These are phyloP conservation scores for Gandaritis pyraliata DNA, from an alignment of 2,888 invertebrate species.

Conservation along the genomic window DNA sequence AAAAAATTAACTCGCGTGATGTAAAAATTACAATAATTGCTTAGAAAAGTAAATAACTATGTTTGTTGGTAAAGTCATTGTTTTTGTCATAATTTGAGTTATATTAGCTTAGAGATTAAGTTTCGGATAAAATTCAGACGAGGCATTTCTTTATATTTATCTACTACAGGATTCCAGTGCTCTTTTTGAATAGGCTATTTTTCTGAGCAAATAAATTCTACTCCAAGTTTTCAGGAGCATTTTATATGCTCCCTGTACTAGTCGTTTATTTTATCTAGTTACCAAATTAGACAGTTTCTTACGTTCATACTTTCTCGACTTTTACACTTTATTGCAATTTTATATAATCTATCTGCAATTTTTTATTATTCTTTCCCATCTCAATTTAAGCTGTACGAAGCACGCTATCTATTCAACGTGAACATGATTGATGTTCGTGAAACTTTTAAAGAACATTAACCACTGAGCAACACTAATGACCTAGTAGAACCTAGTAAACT, in stretches of 20 bases:
- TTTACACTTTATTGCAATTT: conserved; percentile 21
- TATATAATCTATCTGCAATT: conserved; percentile 29
- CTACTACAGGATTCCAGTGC: too few species aligned
- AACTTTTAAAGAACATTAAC: conserved; percentile 20
- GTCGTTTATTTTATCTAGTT: too few species aligned
- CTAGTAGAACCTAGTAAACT: neutral
- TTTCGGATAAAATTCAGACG: too few species aligned
- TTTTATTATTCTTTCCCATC: conserved; percentile 29
- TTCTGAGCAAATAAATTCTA: too few species aligned
- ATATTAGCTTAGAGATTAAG: too few species aligned
- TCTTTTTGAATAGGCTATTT: too few species aligned
- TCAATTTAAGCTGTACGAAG: conserved; percentile 29
- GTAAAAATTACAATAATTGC: conserved; percentile 25
- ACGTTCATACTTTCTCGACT: conserved; percentile 31
- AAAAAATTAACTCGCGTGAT: conserved; percentile 16
- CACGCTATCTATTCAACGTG: conserved; percentile 32
- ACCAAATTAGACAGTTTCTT: too few species aligned
- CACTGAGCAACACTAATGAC: neutral
- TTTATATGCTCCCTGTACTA: too few species aligned
- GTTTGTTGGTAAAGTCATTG: neutral
- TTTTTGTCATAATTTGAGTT: neutral
- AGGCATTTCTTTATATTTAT: too few species aligned
- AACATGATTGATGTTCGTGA: conserved; percentile 33
- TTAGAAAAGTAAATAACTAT: conserved; percentile 14
- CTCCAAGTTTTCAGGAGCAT: too few species aligned